Conservation (phyloP, 2,113 vertebrate genomes). For the Gallinago paraguaiae region DNA sequence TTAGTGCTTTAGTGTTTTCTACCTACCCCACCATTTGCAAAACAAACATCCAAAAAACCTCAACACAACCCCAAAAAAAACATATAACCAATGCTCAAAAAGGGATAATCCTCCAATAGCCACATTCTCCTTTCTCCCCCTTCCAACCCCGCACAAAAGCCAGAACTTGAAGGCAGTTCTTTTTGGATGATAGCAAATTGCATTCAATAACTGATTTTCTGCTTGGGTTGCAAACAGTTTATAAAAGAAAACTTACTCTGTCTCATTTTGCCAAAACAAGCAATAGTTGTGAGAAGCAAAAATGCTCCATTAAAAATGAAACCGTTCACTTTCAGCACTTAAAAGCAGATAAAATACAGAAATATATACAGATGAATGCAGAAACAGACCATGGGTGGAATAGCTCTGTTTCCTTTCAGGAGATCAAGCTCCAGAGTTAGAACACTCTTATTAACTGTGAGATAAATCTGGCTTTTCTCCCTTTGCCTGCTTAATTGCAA, state of each 20-base stretch:
- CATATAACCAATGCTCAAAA: neutral
- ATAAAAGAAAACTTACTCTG: neutral
- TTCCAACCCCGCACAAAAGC: neutral
- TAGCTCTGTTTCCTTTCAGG: neutral
- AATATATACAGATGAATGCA: neutral
- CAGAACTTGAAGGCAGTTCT: neutral
- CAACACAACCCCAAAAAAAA: neutral
- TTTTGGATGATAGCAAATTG: neutral
- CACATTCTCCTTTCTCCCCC: neutral
- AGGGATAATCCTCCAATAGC: neutral
- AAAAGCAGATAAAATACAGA: neutral
- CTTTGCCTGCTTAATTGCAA: constrained; percentile 8
- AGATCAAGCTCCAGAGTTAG: neutral
- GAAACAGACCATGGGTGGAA: neutral
- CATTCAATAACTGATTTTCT: neutral
- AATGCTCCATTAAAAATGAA: neutral
- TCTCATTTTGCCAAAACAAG: neutral
- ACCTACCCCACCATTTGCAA: neutral
- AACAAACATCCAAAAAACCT: neutral
- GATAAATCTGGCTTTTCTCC: neutral
- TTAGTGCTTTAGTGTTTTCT: neutral
- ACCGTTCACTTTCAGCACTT: neutral
- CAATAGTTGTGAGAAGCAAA: neutral
- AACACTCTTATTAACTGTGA: neutral
- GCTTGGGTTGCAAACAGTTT: neutral